phyloP scores from a whole-genome alignment of 1,140 invertebrate species.

The Euura lappo region DNA sequence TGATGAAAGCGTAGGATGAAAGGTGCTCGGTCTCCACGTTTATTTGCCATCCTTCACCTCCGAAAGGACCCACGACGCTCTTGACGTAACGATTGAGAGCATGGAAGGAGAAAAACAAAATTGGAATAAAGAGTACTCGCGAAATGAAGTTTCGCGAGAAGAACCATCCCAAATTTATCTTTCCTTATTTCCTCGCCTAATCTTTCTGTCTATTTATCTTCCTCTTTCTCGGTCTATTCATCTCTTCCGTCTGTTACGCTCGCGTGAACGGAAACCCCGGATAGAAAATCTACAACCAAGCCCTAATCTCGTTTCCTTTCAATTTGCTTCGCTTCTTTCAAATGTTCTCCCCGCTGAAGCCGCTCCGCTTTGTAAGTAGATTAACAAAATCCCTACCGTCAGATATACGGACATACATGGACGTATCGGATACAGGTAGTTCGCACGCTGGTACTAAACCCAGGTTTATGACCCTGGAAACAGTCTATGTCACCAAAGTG shows the following conservation, averaged over 20 bases:
- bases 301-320: slow-evolving; percentile 5
- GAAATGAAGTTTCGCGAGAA: neutral
- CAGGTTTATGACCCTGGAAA: neutral
- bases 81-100: neutral
- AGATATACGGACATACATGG: no score
- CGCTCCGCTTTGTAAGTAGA: neutral
- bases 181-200: neutral
- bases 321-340: slow-evolving; percentile 7
- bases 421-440: neutral
- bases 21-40: neutral
- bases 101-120: neutral
- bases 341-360: neutral
- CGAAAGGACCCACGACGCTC: neutral
- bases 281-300: neutral
- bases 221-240: neutral
- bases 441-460: neutral
- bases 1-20: slow-evolving; percentile 1
- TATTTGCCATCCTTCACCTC: slow-evolving; percentile 6
- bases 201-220: neutral
- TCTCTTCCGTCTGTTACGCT: neutral
- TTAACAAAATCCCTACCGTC: neutral
- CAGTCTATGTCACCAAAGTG: neutral
- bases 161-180: neutral
- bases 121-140: slow-evolving; percentile 1
- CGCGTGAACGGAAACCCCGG: neutral